phyloP scores from a whole-genome alignment of 2,888 invertebrate genomes.

The Oscheius sp. region DNA sequence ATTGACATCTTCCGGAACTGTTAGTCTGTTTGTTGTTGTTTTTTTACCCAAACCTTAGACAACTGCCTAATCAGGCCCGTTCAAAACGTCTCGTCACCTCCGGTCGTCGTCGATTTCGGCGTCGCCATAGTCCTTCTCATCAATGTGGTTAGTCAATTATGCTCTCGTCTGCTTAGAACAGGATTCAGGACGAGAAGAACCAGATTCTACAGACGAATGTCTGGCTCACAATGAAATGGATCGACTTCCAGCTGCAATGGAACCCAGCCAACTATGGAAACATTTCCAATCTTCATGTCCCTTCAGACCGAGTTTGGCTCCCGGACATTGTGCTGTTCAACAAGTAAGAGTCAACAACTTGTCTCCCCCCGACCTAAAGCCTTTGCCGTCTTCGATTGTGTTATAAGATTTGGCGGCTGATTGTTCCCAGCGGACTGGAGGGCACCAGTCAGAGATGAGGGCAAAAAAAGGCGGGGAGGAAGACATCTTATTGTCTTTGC shows the following conservation, averaged over 20 bases:
- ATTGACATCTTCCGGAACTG: constrained; percentile 75
- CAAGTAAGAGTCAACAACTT: constrained; percentile 58
- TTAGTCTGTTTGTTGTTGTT: no score
- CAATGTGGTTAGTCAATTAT: constrained; percentile 74
- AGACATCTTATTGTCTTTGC: no score
- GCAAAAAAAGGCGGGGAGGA: constrained; percentile 1
- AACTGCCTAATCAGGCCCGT: constrained; percentile 77
- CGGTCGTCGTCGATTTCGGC: constrained; percentile 74
- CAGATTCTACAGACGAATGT: constrained; percentile 74
- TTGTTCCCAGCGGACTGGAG: constrained; percentile 28
- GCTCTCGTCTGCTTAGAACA: not conserved
- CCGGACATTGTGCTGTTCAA: constrained; percentile 77
- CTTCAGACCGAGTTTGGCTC: constrained; percentile 75
- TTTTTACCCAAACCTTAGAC: constrained; percentile 52
- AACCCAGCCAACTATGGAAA: constrained; percentile 74
- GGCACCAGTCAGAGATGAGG: constrained; percentile 4
- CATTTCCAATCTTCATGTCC: constrained; percentile 59
- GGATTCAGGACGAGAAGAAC: constrained; percentile 69
- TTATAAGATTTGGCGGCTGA: constrained; percentile 38
- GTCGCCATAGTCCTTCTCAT: constrained; percentile 77
- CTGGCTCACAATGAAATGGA: constrained; percentile 73
- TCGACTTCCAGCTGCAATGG: constrained; percentile 75
- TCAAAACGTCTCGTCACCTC: constrained; percentile 72
- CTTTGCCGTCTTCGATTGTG: constrained; percentile 30
- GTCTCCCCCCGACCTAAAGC: not conserved